These are phyloP conservation scores for Chaetophractus vellerosus DNA, from an alignment of 2,797 vertebrate species.

Conservation along the genomic window DNA sequence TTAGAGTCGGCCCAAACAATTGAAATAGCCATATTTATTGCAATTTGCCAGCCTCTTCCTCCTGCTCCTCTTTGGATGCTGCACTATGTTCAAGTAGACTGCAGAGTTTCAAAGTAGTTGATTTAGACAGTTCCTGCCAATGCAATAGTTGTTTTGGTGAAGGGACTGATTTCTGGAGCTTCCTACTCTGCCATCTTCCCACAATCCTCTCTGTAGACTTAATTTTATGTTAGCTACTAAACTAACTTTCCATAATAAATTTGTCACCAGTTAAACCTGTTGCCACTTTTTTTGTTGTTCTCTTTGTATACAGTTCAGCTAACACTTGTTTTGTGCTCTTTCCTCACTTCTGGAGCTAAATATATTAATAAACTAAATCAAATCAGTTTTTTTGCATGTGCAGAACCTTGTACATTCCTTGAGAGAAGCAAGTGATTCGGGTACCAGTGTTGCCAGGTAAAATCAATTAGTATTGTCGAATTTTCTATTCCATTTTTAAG, in stretches of 20 bases:
- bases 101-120: too few species aligned
- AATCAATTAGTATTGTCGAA: neutral
- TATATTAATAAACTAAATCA: slow-evolving; percentile 88
- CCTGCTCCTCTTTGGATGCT: too few species aligned
- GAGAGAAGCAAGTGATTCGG: neutral
- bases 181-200: too few species aligned
- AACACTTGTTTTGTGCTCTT: slow-evolving; percentile 72
- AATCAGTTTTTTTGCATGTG: slow-evolving; percentile 68
- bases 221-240: slow-evolving; percentile 88
- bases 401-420: slow-evolving; percentile 62
- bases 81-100: too few species aligned
- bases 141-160: too few species aligned
- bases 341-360: slow-evolving; percentile 80
- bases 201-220: slow-evolving; percentile 82
- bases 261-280: neutral
- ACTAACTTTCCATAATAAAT: slow-evolving; percentile 83
- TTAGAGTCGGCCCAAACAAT: too few species aligned
- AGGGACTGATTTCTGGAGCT: too few species aligned
- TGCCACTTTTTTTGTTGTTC: slow-evolving; percentile 42
- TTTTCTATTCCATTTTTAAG: slow-evolving; percentile 48
- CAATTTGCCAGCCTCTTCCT: too few species aligned
- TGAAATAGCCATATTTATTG: too few species aligned
- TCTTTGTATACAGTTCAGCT: slow-evolving; percentile 69
- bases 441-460: neutral
- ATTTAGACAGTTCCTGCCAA: too few species aligned